Percentiles rank a stretch among this genome's conserved stretches.
Conservation (phyloP, 1,140 invertebrate species). For the Camponotus floridanus region DNA sequence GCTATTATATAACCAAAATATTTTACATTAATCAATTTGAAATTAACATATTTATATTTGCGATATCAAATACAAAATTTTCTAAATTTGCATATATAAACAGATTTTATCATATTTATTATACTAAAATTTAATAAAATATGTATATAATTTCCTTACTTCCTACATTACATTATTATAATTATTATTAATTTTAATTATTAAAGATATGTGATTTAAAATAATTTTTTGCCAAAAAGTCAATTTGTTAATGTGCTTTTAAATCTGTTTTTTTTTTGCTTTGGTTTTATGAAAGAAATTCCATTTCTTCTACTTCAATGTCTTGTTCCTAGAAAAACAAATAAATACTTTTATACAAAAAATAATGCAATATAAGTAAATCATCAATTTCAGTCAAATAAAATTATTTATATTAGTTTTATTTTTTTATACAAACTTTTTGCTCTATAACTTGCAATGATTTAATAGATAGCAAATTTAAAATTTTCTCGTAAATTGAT, state of each 20-base stretch:
- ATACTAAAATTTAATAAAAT: neutral
- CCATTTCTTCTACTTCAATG: neutral
- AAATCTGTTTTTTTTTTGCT: neutral
- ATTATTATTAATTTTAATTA: constrained; percentile 11
- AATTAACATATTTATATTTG: constrained; percentile 23
- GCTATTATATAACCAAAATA: neutral
- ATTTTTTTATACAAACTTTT: neutral
- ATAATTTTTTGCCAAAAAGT: neutral
- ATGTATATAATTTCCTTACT: neutral
- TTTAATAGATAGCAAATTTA: constrained; percentile 52
- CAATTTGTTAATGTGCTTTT: neutral
- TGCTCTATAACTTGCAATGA: neutral
- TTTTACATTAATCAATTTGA: neutral
- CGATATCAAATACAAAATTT: too few relatives aligned
- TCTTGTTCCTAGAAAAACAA: constrained; percentile 53
- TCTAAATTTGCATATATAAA: neutral
- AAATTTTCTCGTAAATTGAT: constrained; percentile 71
- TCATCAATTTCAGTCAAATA: neutral
- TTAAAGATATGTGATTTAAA: neutral
- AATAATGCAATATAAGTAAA: neutral
- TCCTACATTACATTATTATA: constrained; percentile 3
- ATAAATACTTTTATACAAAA: constrained; percentile 27
- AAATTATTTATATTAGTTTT: neutral
- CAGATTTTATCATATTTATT: neutral
- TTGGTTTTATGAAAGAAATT: neutral